A percentile compares a stretch with the other conserved stretches of the same genome.
phyloP scores from a whole-genome alignment of 2,797 vertebrate species.

The Apogon hyalosoma region DNA sequence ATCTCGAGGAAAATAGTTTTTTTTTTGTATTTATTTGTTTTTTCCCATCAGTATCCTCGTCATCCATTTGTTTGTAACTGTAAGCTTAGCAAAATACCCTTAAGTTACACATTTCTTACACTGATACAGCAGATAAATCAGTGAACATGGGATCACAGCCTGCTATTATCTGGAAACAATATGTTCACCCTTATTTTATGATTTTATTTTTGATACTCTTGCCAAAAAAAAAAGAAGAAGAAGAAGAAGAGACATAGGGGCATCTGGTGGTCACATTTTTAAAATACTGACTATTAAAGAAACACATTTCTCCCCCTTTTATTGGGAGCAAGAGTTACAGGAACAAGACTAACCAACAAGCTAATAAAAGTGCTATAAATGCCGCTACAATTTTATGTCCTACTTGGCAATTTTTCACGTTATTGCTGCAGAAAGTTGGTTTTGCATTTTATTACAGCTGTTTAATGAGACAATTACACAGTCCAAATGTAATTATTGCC shows the following conservation, averaged over 20 bases:
- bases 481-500: neutral
- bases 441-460: no score
- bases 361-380: neutral
- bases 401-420: neutral
- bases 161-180: no score
- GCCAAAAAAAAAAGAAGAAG: neutral
- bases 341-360: neutral
- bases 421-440: neutral
- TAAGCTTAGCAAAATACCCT: neutral
- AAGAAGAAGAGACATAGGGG: slow-evolving; percentile 7
- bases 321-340: neutral
- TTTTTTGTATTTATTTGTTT: slow-evolving; percentile 11
- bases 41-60: no score
- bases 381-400: neutral
- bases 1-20: slow-evolving; percentile 32
- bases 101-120: neutral
- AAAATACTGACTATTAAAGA: neutral
- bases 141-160: no score
- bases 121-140: neutral
- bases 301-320: neutral
- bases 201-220: neutral
- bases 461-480: neutral
- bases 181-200: no score
- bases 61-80: no score
- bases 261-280: slow-evolving; percentile 51